Base-by-base conservation (phyloP, 1,140 invertebrate genomes). In the Polypedilum vanderplanki region DNA sequence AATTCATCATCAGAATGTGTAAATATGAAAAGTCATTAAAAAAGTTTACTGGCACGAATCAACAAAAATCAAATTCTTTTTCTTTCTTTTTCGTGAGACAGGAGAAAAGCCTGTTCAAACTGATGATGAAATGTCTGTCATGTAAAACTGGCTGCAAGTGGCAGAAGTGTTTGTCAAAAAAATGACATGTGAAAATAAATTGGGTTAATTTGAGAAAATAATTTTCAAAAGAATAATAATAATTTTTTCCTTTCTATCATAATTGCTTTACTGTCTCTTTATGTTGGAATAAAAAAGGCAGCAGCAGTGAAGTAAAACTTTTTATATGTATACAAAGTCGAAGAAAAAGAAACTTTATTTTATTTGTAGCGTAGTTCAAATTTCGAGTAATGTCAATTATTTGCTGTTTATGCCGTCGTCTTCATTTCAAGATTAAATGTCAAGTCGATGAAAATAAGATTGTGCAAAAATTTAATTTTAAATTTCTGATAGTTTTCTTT, bases 161-260 rank as follows among this genome's bases (percentile, higher is more conserved):
- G 24, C 24, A 33, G 24, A 33, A 33, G 1, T 57, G 46, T 57
- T 57, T 57, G 46, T 57, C 46, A n/a, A n/a, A n/a, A 33, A 57
- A 57, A n/a, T 57, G 46, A 57, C 46, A 57, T 57, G 46, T 57
- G 46, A 57, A 57, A 57, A 57, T 57, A 57, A 57, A 57, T 57
- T 57, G 46, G 46, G 46, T 57, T 57, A 57, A 57, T 46, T 46
- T 46, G 41, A 46, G 41, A 46, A 15, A n/a, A n/a, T n/a, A n/a
- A n/a, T 33, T 33, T 33, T 33, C 24, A 33, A 33, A 33, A 33
- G 24, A 33, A 33, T 33, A 33, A 33, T 33, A 33, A 33, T 33
- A 33, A 33, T 33, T 33, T 33, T 33, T 33, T 33, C 24, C 24
- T 33, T 33, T 33, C 24, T 33, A 1, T 33, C 24, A 33, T 33